phyloP scores from a whole-genome alignment of 2,888 invertebrate genomes.

The Yponomeuta plumbellus region DNA sequence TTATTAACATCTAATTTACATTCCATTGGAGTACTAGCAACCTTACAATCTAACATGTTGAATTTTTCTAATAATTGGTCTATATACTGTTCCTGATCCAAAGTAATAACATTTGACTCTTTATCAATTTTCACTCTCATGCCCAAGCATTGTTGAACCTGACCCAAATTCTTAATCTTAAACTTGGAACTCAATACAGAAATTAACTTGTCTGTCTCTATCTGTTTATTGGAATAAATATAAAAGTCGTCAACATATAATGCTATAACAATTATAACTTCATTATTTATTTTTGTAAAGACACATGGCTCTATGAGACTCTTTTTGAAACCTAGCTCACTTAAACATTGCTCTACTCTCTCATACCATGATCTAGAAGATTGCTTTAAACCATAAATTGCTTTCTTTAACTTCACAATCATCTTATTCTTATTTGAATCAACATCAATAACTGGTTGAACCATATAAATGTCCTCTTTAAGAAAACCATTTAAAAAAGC shows the following conservation, averaged over 20 bases:
- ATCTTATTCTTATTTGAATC: neutral
- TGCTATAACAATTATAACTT: too few species aligned
- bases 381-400: constrained; percentile 17
- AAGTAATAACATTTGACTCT: too few species aligned
- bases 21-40: too few species aligned
- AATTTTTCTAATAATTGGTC: too few species aligned
- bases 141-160: neutral
- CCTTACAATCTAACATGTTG: too few species aligned
- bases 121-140: neutral
- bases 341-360: constrained; percentile 13
- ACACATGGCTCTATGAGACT: constrained; percentile 14
- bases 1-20: too few species aligned
- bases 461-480: constrained; percentile 14
- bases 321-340: constrained; percentile 10
- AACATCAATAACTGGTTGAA: constrained; percentile 11
- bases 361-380: constrained; percentile 13
- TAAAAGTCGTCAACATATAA: too few species aligned
- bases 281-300: constrained; percentile 14
- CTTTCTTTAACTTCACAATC: constrained; percentile 11
- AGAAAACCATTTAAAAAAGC: constrained; percentile 14
- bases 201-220: too few species aligned
- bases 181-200: neutral
- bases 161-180: constrained; percentile 4
- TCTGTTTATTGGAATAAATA: too few species aligned
- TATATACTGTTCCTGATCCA: too few species aligned